Conservation (phyloP, 2,113 vertebrate genomes). For the Mastomys coucha region DNA sequence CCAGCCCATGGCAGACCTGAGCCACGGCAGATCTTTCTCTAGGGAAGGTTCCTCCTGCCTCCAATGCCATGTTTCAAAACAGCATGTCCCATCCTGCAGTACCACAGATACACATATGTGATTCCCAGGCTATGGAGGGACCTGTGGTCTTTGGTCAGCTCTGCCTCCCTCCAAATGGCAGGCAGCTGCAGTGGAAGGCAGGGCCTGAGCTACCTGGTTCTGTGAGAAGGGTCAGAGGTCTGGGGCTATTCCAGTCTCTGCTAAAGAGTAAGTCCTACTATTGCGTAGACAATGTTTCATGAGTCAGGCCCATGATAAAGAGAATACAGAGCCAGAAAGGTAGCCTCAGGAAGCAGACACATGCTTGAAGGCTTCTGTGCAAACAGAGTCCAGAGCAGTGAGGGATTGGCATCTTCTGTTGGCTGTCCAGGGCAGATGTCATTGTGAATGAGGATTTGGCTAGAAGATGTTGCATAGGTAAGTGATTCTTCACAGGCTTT, state of each 20-base stretch:
- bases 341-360: neutral
- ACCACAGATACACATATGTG: slow-evolving; percentile 64
- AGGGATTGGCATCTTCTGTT: neutral
- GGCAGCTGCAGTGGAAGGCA: neutral
- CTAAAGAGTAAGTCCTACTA: neutral
- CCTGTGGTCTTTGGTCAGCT: neutral
- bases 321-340: neutral
- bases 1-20: slow-evolving; percentile 83
- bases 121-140: slow-evolving; percentile 59
- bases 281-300: neutral
- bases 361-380: neutral
- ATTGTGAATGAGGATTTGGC: fast-evolving
- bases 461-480: neutral
- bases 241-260: no score
- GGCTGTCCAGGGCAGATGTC: neutral
- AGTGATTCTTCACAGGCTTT: neutral
- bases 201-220: fast-evolving
- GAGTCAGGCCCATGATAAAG: neutral
- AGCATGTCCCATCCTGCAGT: slow-evolving; percentile 79
- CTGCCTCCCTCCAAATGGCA: neutral
- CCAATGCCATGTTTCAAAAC: slow-evolving; percentile 82
- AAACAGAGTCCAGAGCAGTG: no score
- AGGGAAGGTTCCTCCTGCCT: slow-evolving; percentile 87
- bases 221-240: fast-evolving
- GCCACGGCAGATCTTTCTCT: slow-evolving; percentile 86